Evolutionary conservation across 2,888 invertebrate genomes (phyloP), one percentile per base, ranked within the genome.

Genomic region (Mythimna impura): DNA sequence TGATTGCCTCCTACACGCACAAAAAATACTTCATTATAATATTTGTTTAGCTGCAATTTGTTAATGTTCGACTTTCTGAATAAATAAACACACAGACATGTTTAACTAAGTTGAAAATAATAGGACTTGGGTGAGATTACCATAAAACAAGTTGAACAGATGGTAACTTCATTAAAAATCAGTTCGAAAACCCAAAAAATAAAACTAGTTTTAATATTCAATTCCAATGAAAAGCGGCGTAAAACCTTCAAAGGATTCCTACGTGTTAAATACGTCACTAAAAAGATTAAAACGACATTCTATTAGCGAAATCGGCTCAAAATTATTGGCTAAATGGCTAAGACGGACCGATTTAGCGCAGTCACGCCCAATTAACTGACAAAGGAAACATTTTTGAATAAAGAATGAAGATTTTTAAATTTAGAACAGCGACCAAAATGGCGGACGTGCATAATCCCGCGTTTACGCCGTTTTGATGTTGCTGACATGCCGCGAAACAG

Each of bases 361-460:
- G 88, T 88, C 90, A 89, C 88, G 88, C 69, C 70, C 73, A 73
- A 87, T 88, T 87, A 82, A 77, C 80, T 73, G 71, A 82, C 83
- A 87, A 85, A 87, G 76, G 79, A 85, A 82, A 83, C 75, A 77
- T 78, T 80, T 80, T 79, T 79, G 73, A 73, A 73, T 79, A 80
- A 83, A 84, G 81, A 82, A 82, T 74, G 75, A 87, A 86, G 82
- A 80, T 43, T 84, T 86, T 87, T 87, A 83, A 86, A 86, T 85
- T 89, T 85, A 82, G 83, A 81, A 76, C 71, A 62, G 69, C 73
- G 72, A 87, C 86, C 84, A 86, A 87, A 85, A 87, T 86, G 87
- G 84, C 81, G 80, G 76, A 76, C 77, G 74, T 80, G 80, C 73
- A 84, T 87, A 86, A 87, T 85, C 84, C 84, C 50, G 78, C 65